Evolutionary conservation across 2,113 vertebrate genomes (phyloP), one percentile per base, ranked within the genome.

Genomic region (Guaruba guarouba): DNA sequence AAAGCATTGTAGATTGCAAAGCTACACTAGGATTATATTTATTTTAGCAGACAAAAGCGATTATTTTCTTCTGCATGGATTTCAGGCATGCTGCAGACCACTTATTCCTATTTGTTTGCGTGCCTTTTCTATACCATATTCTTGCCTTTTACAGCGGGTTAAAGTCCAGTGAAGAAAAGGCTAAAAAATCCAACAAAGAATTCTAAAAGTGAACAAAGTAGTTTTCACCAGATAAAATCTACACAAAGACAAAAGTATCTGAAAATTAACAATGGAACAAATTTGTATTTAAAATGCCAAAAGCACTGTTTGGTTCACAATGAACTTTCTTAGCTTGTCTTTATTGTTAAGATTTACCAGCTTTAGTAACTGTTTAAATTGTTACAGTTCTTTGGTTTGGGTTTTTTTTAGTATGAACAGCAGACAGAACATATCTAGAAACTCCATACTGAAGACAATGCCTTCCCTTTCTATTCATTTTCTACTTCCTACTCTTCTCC

Each of bases 401-500:
- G 4, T 10, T 29, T 64, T 41, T 64, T 54, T 3, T 27, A 54
- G 7, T 37, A 51, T 29, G 54, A 82, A 41, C 8, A 54, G 8
- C 8, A 70, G 35, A n/a, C 2, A 62, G 31, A 82, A 29, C 1
- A 18, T 46, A 83, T 90, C 27, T 57, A 63, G 27, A 70, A 87
- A 54, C 0, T 3, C 7, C 0, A 1, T 23, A 4, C 19, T 71
- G 39, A 80, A 62, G n/a, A 57, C 3, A 76, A 37, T 17, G 22
- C 7, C 33, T 73, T 77, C 2, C 1, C 8, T 69, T 64, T 46
- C 15, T 35, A 9, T 14, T 35, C 0, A 0, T 73, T 51, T 82
- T 54, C 22, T 37, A 5, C 35, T 67, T 70, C 5, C 9, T 79
- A 10, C 31, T 74, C 11, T 31, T 49, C 33, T 69, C 11, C 23